These are phyloP conservation scores for Pseudopipra pipra DNA, from an alignment of 2,113 vertebrate genomes.

Conservation along the genomic window DNA sequence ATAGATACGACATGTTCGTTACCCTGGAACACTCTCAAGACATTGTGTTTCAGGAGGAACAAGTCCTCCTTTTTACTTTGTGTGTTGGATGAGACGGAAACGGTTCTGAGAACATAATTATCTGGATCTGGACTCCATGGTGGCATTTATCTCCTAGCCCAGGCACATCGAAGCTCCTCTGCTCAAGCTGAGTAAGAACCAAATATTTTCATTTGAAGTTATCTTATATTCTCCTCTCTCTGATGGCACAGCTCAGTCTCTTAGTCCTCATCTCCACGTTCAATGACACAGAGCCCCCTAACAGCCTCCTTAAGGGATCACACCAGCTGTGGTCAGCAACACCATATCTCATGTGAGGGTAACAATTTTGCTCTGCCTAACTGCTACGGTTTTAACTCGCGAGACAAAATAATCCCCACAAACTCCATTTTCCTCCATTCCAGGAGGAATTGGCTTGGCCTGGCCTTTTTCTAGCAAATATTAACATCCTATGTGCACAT, in stretches of 20 bases:
- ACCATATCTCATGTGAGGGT: fast-evolving
- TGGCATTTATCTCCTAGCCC: neutral
- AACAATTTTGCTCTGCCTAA: neutral
- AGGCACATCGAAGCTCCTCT: neutral
- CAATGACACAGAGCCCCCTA: neutral
- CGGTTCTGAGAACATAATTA: neutral
- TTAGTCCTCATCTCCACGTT: neutral
- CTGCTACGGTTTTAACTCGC: fast-evolving
- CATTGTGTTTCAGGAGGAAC: neutral
- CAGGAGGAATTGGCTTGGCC: neutral
- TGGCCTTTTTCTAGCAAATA: neutral
- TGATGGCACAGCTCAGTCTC: neutral
- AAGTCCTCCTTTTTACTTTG: neutral
- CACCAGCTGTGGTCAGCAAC: neutral
- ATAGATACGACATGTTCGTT: neutral
- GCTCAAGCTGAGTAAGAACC: fast-evolving
- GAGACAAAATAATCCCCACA: neutral
- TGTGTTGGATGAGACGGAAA: neutral
- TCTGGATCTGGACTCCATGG: neutral
- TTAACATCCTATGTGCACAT: neutral
- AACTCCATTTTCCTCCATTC: neutral
- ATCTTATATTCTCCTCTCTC: neutral
- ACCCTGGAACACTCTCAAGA: neutral
- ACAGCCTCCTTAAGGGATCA: fast-evolving
- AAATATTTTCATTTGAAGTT: neutral